Base-by-base conservation (phyloP, 2,797 vertebrate genomes). In the Thripadectes ignobilis region DNA sequence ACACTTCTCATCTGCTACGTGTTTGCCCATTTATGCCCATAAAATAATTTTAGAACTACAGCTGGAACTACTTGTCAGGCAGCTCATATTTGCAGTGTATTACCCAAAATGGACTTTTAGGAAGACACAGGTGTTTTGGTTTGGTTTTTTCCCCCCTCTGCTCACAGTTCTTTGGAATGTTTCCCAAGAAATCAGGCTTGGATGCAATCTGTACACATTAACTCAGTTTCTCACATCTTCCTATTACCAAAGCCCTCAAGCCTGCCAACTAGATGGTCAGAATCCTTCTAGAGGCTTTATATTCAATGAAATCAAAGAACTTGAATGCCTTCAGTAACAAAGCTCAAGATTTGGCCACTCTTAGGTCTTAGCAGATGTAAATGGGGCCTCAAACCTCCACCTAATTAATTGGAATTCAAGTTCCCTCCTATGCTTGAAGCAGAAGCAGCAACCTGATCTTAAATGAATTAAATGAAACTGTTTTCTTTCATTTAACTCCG, bases 201-300 rank as follows among this genome's bases (percentile, higher is more conserved):
- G 14, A 29, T 1, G 0, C 6, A 6, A 67, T 34, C 14, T 12
- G 3, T 10, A 8, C 9, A 3, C 3, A 2, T 32, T 14, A 41
- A n/a, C 6, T 2, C 4, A 3, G 36, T n/a, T 68, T 62, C 27
- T 62, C 54, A 12, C 4, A 23, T 54, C n/a, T 46, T 34, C 38
- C 29, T 61, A 32, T 30, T 7, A 61, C 29, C 46, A 75, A 52
- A 89, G 24, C 27, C 55, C 38, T 59, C 26, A 3, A 65, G 14
- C 11, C 23, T 39, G 16, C 15, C 34, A 36, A 61, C 6, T 27
- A 12, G 8, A 26, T 4, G 5, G 27, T 45, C 3, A 43, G 30
- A 82, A 57, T 21, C 45, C 30, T 75, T 34, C 7, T 21, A 29
- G 27, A 39, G 12, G 34, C 14, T 12, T 51, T 43, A 30, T 10